These are phyloP conservation scores for Chromis chromis DNA, from an alignment of 2,797 vertebrate genomes.

Conservation along the genomic window DNA sequence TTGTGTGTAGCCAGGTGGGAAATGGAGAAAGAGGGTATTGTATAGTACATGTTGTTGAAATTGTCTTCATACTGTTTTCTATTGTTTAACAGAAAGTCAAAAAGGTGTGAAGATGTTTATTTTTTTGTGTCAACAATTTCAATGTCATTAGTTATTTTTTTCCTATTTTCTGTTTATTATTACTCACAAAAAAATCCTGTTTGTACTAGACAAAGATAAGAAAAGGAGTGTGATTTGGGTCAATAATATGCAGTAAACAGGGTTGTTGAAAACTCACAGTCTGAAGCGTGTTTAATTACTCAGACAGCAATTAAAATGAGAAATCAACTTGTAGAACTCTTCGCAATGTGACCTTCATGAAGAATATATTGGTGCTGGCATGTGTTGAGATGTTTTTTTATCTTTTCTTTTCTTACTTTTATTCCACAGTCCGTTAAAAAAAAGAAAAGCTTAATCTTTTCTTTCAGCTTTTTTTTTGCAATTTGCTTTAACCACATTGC, in stretches of 20 bases:
- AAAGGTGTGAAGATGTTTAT: too few relatives aligned
- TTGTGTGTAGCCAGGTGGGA: too few relatives aligned
- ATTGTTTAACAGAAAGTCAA: too few relatives aligned
- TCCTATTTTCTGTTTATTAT: not conserved
- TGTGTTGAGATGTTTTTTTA: not conserved
- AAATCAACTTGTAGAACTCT: conserved; percentile 21
- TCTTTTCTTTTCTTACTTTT: not conserved
- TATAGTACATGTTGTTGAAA: too few relatives aligned
- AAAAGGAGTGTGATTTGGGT: not conserved
- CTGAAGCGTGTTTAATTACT: conserved; percentile 45
- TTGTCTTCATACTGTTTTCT: too few relatives aligned
- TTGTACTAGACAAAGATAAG: conserved; percentile 29
- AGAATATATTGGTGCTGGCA: conserved; percentile 2
- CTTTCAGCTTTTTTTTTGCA: conserved; percentile 28
- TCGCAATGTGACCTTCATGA: conserved; percentile 57
- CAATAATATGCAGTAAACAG: conserved; percentile 11
- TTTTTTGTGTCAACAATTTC: not conserved
- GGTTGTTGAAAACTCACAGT: conserved; percentile 10
- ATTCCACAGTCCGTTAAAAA: conserved; percentile 24
- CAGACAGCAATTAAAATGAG: conserved; percentile 35
- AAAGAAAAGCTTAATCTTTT: conserved; percentile 51
- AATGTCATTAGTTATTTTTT: not conserved
- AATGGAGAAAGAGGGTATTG: too few relatives aligned
- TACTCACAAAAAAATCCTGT: not conserved
- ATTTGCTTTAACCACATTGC: conserved; percentile 47